Percentiles rank a stretch among this genome's conserved stretches.
Evolutionary conservation across 1,140 invertebrate species (phyloP).

Genomic region (Ips typographus): DNA sequence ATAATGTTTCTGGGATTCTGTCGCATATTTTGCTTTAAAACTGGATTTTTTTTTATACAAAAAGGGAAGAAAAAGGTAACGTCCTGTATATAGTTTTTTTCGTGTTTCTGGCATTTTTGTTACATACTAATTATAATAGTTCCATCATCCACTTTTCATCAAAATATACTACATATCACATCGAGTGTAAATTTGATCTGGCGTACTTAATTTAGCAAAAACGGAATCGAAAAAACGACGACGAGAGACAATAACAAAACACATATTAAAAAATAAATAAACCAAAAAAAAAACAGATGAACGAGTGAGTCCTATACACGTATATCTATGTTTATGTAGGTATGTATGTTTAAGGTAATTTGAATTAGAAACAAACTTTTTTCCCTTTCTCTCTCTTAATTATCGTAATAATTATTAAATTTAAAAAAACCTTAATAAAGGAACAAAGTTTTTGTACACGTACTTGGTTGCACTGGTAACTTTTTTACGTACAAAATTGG

Average conservation of each 20-base stretch:
- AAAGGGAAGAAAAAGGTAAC: neutral
- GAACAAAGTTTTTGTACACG: conserved; percentile 49
- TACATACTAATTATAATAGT: conserved; percentile 1
- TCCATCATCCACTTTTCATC: conserved; percentile 5
- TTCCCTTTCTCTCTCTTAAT: neutral
- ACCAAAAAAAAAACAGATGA: conserved; percentile 14
- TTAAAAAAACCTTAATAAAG: conserved; percentile 41
- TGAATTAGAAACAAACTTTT: neutral
- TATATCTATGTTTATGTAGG: neutral
- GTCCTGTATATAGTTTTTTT: neutral
- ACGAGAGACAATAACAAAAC: conserved; percentile 7
- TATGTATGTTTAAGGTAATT: neutral
- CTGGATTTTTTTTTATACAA: conserved; percentile 5
- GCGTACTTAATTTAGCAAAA: conserved; percentile 2
- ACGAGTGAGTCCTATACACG: conserved; percentile 12
- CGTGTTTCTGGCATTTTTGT: neutral
- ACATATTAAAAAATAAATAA: conserved; percentile 17
- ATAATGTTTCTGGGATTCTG: conserved; percentile 13
- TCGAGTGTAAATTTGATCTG: conserved; percentile 27
- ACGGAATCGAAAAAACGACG: neutral
- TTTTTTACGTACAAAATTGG: conserved; percentile 48
- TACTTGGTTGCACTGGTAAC: conserved; percentile 52
- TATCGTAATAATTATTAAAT: neutral
- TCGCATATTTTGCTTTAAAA: conserved; percentile 26
- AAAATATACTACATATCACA: conserved; percentile 26